Percentiles rank a stretch among this genome's conserved stretches.
Conservation (phyloP, 2,797 vertebrate genomes). For the Etheostoma nigrum region DNA sequence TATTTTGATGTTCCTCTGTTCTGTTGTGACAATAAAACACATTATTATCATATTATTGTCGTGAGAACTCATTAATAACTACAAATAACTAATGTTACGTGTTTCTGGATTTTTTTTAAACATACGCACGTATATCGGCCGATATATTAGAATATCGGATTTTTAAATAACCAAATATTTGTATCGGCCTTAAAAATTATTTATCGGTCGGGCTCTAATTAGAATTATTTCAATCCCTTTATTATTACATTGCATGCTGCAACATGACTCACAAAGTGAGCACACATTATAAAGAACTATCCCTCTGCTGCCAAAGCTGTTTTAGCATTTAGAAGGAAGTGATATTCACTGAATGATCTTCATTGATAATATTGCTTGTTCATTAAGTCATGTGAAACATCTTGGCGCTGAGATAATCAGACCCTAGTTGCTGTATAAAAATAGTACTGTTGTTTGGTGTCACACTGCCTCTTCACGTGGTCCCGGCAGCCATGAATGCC, state of each 20-base stretch:
- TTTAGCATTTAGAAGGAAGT: slow-evolving; percentile 16
- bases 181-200: too few relatives aligned
- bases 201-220: not conserved
- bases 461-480: slow-evolving; percentile 72
- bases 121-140: too few relatives aligned
- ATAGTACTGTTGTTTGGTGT: slow-evolving; percentile 77
- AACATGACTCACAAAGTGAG: not conserved
- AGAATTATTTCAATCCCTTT: not conserved
- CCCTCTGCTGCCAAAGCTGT: not conserved
- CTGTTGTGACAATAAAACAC: too few relatives aligned
- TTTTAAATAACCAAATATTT: too few relatives aligned
- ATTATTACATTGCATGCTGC: slow-evolving; percentile 1
- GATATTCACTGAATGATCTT: slow-evolving; percentile 29
- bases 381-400: slow-evolving; percentile 73
- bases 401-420: slow-evolving; percentile 62
- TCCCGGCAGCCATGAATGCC: slow-evolving; percentile 65
- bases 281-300: not conserved
- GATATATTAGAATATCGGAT: too few relatives aligned
- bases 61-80: too few relatives aligned
- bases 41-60: too few relatives aligned
- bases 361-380: slow-evolving; percentile 54
- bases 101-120: too few relatives aligned
- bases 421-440: slow-evolving; percentile 70
- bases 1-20: too few relatives aligned
- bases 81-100: too few relatives aligned